A percentile compares a stretch with the other conserved stretches of the same genome.
Evolutionary conservation across 2,113 vertebrate genomes (phyloP).

Genomic region (Paralichthys olivaceus): DNA sequence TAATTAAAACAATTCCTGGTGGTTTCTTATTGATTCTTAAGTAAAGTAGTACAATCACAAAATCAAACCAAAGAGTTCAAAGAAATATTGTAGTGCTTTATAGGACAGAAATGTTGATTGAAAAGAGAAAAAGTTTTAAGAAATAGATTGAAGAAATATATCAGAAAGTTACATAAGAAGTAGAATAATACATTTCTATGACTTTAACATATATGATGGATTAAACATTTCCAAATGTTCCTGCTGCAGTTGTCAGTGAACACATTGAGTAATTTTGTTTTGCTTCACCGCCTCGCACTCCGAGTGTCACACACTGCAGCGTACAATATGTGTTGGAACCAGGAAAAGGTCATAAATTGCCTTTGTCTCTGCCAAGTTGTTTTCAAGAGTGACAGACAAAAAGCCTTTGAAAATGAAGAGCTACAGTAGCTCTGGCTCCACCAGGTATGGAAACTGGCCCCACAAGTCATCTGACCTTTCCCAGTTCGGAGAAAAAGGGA

Average conservation of each 20-base stretch:
- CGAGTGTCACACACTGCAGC: slow-evolving; percentile 16
- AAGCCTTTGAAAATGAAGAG: slow-evolving; percentile 31
- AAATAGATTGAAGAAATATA: not conserved
- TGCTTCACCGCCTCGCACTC: not conserved
- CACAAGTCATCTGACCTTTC: slow-evolving; percentile 10
- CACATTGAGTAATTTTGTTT: slow-evolving; percentile 5
- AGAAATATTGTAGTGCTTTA: too few relatives aligned
- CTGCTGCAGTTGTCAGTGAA: not conserved
- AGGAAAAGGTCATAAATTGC: slow-evolving; percentile 43
- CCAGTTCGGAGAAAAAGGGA: slow-evolving; percentile 43
- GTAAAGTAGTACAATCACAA: not conserved
- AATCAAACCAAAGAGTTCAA: not conserved
- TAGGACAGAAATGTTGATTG: not conserved
- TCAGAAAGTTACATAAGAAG: not conserved
- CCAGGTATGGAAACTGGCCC: slow-evolving; percentile 21
- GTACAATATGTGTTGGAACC: slow-evolving; percentile 39
- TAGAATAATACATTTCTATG: not conserved
- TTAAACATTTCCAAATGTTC: not conserved
- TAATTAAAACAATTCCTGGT: not conserved
- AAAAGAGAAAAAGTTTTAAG: not conserved
- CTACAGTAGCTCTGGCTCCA: slow-evolving; percentile 13
- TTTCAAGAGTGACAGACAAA: slow-evolving; percentile 45
- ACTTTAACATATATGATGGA: not conserved
- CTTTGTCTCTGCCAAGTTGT: slow-evolving; percentile 23
- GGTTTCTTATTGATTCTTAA: not conserved